Base-by-base conservation (phyloP, 2,888 invertebrate genomes). In the Amiota mariae region DNA sequence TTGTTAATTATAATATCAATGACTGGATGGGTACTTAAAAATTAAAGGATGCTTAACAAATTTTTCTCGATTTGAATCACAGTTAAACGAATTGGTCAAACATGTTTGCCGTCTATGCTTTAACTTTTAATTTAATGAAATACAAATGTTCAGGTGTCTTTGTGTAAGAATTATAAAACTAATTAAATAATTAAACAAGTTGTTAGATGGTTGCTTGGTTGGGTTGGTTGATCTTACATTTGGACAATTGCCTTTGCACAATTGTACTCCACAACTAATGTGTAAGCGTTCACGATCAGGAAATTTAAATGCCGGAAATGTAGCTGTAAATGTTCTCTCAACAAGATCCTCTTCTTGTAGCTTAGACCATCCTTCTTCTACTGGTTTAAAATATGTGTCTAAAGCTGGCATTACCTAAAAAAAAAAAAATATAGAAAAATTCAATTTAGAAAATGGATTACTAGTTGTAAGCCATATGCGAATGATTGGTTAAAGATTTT, bases 301-400 rank as follows among this genome's bases (percentile, higher is more conserved):
- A 89, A 96, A 96, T 85, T 95, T 95, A 85, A 96, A 96, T 6
- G 95, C 96, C 1, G 94, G 93, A 90, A 96, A 96, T 18, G 93
- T 93, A 0, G 95, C 91, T 8, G 87, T 85, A 77, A 89, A 90
- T 71, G 86, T 85, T 74, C 88, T 89, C 79, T 90, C 90, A 64
- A 90, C 86, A 67, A 90, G 79, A 84, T 90, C 90, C 79, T 90
- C 89, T 74, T 88, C 88, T 47, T 87, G 83, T 70, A 86, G 86
- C 73, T 90, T 90, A 47, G 90, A 90, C 90, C 90, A 90, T 47
- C 90, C 90, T 76, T 90, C 90, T 79, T 90, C 90, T 11, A 87
- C 85, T 8, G 88, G 89, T 49, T 87, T 87, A 47, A 83, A 82
- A 12, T 85, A 82, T 3, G 87, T 87, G 49, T 87, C 86, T 64